Base-by-base conservation (phyloP, 1,140 invertebrate species). In the Hesperophylax magnus region DNA sequence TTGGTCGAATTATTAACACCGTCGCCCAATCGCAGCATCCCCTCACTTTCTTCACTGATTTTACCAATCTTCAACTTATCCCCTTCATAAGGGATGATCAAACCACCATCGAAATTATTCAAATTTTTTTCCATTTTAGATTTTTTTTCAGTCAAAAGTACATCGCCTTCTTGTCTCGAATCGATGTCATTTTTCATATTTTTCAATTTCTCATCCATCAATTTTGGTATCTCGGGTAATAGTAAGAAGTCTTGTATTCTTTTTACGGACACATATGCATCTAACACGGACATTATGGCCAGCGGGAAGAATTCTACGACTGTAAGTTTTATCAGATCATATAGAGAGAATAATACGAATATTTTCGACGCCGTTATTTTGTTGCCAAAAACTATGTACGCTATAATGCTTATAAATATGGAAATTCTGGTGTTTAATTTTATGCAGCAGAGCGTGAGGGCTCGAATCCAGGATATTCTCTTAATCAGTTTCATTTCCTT, bases 341-440 rank as follows among this genome's bases (percentile, higher is more conserved):
- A 96, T 84, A 94, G 95, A 0, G 93, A 93, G 3, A 94, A 94
- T 5, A 96, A 89, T 3, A 95, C 93, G 85, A 95, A 95, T 0
- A 95, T 93, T 86, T 92, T 95, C 79, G 96, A 93, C 0, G 97
- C 94, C 0, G 92, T 95, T 2, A 96, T 88, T 54, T 92, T 87
- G 79, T 92, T 90, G 0, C 92, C 92, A 14, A 93, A 88, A 0
- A 94, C 90, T 6, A 97, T 92, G 84, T 94, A 97, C 0, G 93
- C 91, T n/a, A 97, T 87, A 24, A 98, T 93, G 1, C 94, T 95
- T 0, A 96, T 86, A 81, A 97, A 96, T 2, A 97, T 91, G 0
- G 95, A 94, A 0, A 96, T 86, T 86, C 96, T 95, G 0, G 95
- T 93, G 79, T 94, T 94, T 76, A 96, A 82, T 82, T 90, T 90